phyloP scores from a whole-genome alignment of 2,113 vertebrate genomes.

The Heterochromis multidens region DNA sequence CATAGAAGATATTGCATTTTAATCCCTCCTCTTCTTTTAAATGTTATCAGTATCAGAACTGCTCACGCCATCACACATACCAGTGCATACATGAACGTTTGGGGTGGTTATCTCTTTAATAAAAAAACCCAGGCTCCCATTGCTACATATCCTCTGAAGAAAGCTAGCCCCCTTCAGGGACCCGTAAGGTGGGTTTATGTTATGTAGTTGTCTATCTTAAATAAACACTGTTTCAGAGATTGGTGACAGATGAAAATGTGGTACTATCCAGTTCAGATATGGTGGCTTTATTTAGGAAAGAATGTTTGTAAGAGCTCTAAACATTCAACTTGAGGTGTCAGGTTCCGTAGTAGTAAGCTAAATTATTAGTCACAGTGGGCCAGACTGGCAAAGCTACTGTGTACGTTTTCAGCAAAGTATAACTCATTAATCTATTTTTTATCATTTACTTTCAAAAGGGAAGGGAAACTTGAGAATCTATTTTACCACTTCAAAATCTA shows the following conservation, averaged over 20 bases:
- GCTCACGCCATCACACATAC: not conserved
- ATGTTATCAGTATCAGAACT: not conserved
- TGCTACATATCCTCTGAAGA: not conserved
- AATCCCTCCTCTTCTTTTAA: conserved; percentile 1
- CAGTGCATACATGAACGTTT: not conserved
- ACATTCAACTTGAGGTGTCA: not conserved
- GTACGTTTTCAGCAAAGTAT: no score
- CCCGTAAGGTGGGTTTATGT: not conserved
- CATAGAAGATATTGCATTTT: conserved; percentile 20
- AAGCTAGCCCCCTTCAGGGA: not conserved
- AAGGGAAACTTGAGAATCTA: no score
- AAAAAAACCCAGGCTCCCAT: not conserved
- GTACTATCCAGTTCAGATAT: not conserved
- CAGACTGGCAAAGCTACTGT: no score
- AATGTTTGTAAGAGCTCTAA: not conserved
- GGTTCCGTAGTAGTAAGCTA: no score
- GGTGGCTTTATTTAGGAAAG: no score
- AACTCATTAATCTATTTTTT: no score
- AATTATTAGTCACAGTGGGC: no score
- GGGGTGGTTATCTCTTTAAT: not conserved
- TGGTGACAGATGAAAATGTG: not conserved
- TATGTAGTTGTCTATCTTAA: not conserved
- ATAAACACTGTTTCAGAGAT: not conserved
- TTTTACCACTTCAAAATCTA: no score
- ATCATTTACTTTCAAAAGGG: no score